Base-by-base conservation (phyloP, 2,888 invertebrate species). In the Sphaerophoria rueppellii region DNA sequence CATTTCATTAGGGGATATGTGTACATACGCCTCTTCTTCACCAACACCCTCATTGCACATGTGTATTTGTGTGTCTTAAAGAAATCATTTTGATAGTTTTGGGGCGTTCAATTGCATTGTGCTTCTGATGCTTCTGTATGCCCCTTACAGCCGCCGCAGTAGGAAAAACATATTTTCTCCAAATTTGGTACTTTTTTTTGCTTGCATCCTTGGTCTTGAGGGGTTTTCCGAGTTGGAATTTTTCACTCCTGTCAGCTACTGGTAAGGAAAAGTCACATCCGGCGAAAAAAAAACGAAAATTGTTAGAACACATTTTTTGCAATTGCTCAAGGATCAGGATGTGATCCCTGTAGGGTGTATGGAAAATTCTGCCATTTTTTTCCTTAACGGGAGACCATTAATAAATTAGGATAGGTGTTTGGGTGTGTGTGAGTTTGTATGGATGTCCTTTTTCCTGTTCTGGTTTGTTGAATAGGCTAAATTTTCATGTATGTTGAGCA, bases 301-400 rank as follows among this genome's bases (percentile, higher is more conserved):
- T 61, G 32, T 40, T 71, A n/a, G 57, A 43, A 14, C 32, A 71
- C 12, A 24, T 24, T 65, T 71, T 40, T 77, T 67, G 58, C 73
- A 46, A 78, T 60, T 70, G 74, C 73, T 78, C 70, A 55, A 52
- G 80, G 80, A 80, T 80, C 75, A 79, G 67, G 69, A 61, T 72
- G 67, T 43, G 60, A 83, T 79, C 79, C 67, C 70, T 43, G 6
- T 43, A 7, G 67, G 55, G 78, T 52, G 65, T 67, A 79, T 83
- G 69, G 82, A 75, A 82, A 83, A 71, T 60, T 24, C 24, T 24
- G 2, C 24, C 79, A 65, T 79, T 54, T 71, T 79, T 57, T 16
- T 55, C 60, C 43, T 32, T 72, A 83, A 83, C 79, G 83, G 71
- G 79, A 61, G 67, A 70, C 74, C 83, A 83, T 83, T 83, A 83